Evolutionary conservation across 2,888 invertebrate species (phyloP), one percentile per base, ranked within the genome.

Genomic region (Melieria omissa): DNA sequence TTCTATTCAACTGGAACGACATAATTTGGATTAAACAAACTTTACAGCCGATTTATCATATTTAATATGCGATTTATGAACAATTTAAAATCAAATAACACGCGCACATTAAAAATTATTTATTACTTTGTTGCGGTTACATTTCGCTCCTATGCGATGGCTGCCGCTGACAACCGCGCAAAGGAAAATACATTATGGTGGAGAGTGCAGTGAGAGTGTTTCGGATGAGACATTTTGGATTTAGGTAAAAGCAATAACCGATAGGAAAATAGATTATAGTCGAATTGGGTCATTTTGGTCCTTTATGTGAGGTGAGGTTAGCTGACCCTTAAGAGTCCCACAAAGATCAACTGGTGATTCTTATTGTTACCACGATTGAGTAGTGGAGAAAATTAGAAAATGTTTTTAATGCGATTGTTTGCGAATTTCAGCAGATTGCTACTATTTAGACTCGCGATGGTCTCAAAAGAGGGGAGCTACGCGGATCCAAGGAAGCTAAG

Each of bases 21-120:
- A 80, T 78, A 75, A 80, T 80, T 82, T 81, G 77, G 73, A 78
- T 79, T 79, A 73, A 76, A 75, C 66, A 78, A 80, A 80, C 80
- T 80, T 82, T 78, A 77, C 80, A 75, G 74, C 75, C 82, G 81
- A 85, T 86, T 84, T 83, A 84, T 85, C 85, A 85, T 85, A 79
- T 84, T 84, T 85, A 86, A 84, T 80, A 78, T 79, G 80, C 78
- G 77, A 80, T 84, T 81, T 81, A 80, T 80, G 80, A 80, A 80
- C 78, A 81, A 80, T 80, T 81, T 80, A 78, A 79, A 83, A 78
- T 77, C 78, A 78, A 80, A 81, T 80, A 80, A 80, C 74, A 70
- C 60, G 70, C 74, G 74, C 79, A 74, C 78, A 79, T 80, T 78
- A 80, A 78, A 73, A 79, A 80, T 81, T 79, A 81, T 81, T 81